Evolutionary conservation across 1,140 invertebrate genomes (phyloP).

Genomic region (Drosophila arizonae): DNA sequence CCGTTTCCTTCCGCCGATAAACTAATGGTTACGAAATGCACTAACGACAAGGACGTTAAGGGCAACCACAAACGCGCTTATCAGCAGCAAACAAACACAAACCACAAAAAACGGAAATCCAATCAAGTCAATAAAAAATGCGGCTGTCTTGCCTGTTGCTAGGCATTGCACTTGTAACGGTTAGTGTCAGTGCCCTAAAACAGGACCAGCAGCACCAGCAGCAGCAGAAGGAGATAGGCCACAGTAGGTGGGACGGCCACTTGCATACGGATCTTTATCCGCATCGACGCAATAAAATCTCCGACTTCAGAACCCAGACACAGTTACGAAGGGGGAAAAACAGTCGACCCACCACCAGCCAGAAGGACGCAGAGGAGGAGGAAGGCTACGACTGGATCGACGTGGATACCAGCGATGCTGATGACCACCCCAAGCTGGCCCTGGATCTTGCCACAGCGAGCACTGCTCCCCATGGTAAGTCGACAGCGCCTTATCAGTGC

Average conservation of each 20-base stretch:
- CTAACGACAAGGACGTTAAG: constrained; percentile 28
- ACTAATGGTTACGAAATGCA: constrained; percentile 53
- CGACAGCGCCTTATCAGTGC: constrained; percentile 34
- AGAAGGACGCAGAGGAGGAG: constrained; percentile 38
- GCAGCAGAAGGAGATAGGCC: constrained; percentile 1
- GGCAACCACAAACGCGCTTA: constrained; percentile 21
- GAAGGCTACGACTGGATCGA: constrained; percentile 63
- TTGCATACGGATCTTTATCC: neutral
- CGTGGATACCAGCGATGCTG: constrained; percentile 46
- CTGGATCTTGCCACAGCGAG: constrained; percentile 30
- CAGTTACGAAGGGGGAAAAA: neutral
- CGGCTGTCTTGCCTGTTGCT: constrained; percentile 41
- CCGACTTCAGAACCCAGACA: neutral
- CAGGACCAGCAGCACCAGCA: constrained; percentile 27
- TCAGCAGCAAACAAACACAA: constrained; percentile 26
- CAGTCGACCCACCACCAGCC: neutral
- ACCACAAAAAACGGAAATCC: neutral
- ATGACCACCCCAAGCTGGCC: constrained; percentile 23
- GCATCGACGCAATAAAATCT: constrained; percentile 8
- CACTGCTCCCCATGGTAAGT: constrained; percentile 59
- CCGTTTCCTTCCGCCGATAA: constrained; percentile 38
- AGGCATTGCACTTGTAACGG: constrained; percentile 12
- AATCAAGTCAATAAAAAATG: constrained; percentile 45
- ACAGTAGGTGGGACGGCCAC: neutral
- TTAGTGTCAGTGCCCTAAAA: constrained; percentile 15